Base-by-base conservation (phyloP, 92 coral and sea anemone genomes). In the Umimayanthus kanabou region DNA sequence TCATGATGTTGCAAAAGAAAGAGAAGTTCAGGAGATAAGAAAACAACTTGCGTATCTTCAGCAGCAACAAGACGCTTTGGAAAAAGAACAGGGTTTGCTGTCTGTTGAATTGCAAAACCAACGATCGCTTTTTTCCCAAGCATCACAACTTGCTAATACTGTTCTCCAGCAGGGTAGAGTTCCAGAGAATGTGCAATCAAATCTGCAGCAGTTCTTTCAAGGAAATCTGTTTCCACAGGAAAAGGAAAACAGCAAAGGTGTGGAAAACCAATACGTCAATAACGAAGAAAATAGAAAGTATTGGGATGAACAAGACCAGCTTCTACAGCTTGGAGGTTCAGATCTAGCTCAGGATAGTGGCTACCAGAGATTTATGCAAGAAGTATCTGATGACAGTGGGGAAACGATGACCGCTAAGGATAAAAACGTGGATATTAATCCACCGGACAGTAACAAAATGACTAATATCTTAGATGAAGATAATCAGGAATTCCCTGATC, bases 21-120 rank as follows among this genome's bases (percentile, higher is more conserved):
- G 18, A 70, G 93, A 91, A 0, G 83, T 91, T 23, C 74, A 85
- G 23, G 66, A 45, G 28, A 91, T 91, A 15, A 91, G 90, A 64
- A 40, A 80, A 55, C 89, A 91, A 14, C 77, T 91, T 15, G 65
- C 78, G 22, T 90, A 88, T 67, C 85, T 91, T 16, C 91, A 85
- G 20, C 53, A 26, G 20, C 93, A 88, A 50, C 89, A 91, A 88
- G 84, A 71, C 7, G 65, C 39, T 72, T 64, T 91, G 42, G 79
- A 75, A 9, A 79, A 72, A 50, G 83, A 88, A 30, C 86, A 88
- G 40, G 70, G 83, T 5, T 80, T 79, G 29, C 57, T 91, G 45
- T 79, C 89, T 1, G 79, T 65, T 61, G 86, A 91, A 39, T 33
- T 91, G 42, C 82, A 79, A 8, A 80, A 85, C 65, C 91, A 91